Evolutionary conservation across 30 jellyfish, hydroid and myxozoan genomes (phyloP).

Genomic region (Nemopilema nomurai): DNA sequence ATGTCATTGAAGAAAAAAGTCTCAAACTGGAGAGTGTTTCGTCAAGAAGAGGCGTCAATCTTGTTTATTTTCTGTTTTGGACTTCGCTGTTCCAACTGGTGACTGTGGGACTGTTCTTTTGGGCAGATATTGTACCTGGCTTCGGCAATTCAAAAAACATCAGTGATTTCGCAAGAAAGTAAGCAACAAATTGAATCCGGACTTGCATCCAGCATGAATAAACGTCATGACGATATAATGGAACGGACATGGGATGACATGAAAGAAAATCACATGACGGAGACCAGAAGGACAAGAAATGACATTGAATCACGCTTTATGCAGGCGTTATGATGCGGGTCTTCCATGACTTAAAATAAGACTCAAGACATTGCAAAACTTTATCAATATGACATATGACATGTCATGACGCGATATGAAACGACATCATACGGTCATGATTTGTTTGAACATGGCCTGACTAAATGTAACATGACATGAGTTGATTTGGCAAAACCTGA

Average conservation of each 20-base stretch:
- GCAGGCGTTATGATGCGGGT: too few relatives aligned
- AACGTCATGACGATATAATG: too few relatives aligned
- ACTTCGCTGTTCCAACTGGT: slow-evolving; percentile 43
- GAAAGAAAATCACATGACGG: too few relatives aligned
- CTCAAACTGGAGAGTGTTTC: slow-evolving; percentile 7
- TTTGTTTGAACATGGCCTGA: background rate
- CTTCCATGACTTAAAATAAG: too few relatives aligned
- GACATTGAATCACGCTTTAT: too few relatives aligned
- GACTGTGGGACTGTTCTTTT: slow-evolving; percentile 30
- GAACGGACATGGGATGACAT: too few relatives aligned
- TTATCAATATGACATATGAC: too few relatives aligned
- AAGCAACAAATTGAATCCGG: background rate
- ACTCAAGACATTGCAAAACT: too few relatives aligned
- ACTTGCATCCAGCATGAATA: too few relatives aligned
- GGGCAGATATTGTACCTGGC: slow-evolving; percentile 62
- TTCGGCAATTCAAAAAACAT: slow-evolving; percentile 45
- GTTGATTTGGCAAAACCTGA: background rate
- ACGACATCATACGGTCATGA: background rate
- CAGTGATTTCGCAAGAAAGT: slow-evolving; percentile 35
- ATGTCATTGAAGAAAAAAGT: slow-evolving; percentile 39
- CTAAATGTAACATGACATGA: background rate
- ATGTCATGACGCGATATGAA: too few relatives aligned
- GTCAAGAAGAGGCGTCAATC: slow-evolving; percentile 13
- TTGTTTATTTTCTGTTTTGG: slow-evolving; percentile 39
- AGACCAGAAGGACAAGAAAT: too few relatives aligned